Evolutionary conservation across 1,140 invertebrate genomes (phyloP).

Genomic region (Drosophila nasuta): DNA sequence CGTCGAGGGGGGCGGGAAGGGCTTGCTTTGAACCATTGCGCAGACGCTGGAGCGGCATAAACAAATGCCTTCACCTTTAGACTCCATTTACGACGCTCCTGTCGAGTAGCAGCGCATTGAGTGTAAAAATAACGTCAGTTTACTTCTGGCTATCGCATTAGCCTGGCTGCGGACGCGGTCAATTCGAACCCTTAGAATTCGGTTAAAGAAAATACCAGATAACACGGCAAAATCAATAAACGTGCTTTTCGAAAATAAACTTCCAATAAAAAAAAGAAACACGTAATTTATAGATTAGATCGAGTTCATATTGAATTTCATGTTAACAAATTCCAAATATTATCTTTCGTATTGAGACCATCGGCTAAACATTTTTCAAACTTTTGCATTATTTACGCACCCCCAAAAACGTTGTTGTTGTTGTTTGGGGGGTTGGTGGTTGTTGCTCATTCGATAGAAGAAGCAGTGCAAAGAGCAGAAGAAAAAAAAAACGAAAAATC

Average conservation of each 20-base stretch:
- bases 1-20: background rate
- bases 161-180: conserved; percentile 51
- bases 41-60: conserved; percentile 72
- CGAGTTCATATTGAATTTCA: conserved; percentile 66
- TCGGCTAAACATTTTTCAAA: conserved; percentile 45
- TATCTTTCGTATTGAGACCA: conserved; percentile 1
- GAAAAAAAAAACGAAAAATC: conserved; percentile 37
- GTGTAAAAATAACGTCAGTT: conserved; percentile 65
- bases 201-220: conserved; percentile 39
- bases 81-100: conserved; percentile 35
- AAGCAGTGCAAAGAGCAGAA: conserved; percentile 18
- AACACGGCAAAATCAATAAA: conserved; percentile 75
- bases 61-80: conserved; percentile 71
- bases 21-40: conserved; percentile 36
- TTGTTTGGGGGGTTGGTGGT: conserved; percentile 43
- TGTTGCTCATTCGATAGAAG: conserved; percentile 27
- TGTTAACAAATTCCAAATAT: conserved; percentile 34
- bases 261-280: conserved; percentile 39
- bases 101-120: conserved; percentile 14
- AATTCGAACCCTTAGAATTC: conserved; percentile 13
- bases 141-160: conserved; percentile 61
- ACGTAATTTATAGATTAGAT: conserved; percentile 59
- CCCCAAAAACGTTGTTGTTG: conserved; percentile 20
- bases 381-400: conserved; percentile 59
- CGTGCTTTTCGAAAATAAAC: conserved; percentile 54